These are phyloP conservation scores for Porites lobata DNA, from an alignment of 92 coral and sea anemone species.

Conservation along the genomic window DNA sequence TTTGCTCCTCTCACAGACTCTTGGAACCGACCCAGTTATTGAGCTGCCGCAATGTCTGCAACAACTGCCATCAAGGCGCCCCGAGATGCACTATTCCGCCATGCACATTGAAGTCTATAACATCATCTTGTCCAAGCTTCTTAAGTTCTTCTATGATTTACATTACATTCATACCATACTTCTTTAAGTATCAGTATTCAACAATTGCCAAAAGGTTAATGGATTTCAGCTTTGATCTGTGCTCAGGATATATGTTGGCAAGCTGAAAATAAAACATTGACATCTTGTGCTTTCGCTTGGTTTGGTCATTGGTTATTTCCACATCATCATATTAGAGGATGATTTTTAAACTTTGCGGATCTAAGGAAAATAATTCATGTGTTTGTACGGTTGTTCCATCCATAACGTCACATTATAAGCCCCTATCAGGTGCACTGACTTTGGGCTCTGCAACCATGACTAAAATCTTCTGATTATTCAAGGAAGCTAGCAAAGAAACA, in stretches of 20 bases:
- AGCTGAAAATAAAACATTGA: slow-evolving; percentile 35
- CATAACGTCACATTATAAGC: no score
- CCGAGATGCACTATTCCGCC: slow-evolving; percentile 28
- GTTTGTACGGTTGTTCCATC: no score
- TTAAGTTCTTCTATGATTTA: no score
- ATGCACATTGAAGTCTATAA: slow-evolving; percentile 7
- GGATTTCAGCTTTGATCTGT: slow-evolving; percentile 35
- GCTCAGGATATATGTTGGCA: slow-evolving; percentile 24
- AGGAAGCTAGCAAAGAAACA: no score
- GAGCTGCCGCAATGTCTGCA: slow-evolving; percentile 66
- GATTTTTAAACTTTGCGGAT: no score
- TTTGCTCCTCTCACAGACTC: slow-evolving; percentile 60
- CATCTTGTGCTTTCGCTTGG: slow-evolving; percentile 17
- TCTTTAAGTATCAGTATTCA: neutral
- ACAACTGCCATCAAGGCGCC: slow-evolving; percentile 35
- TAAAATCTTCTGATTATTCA: no score
- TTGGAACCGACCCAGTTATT: slow-evolving; percentile 47
- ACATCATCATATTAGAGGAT: neutral
- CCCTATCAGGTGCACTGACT: no score
- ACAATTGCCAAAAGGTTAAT: slow-evolving; percentile 43
- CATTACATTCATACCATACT: slow-evolving; percentile 26
- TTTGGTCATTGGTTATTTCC: neutral
- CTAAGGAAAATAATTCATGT: no score
- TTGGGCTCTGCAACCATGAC: no score
- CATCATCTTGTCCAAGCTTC: slow-evolving; percentile 37